Conservation (phyloP, 1,140 invertebrate genomes). For the Calliopsis andreniformis region DNA sequence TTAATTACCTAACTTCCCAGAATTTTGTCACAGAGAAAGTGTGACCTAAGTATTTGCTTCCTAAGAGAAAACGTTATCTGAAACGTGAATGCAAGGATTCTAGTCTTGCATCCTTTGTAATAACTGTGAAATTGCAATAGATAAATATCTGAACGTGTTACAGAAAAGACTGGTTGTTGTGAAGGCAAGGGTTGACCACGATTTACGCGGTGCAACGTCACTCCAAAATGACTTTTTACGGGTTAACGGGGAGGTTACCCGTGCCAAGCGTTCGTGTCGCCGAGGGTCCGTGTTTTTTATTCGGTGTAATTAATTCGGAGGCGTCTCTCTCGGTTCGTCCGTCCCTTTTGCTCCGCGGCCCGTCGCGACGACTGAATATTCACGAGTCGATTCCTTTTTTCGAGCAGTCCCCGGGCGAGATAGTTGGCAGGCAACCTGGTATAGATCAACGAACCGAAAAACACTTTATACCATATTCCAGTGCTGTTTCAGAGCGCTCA, state of each 20-base stretch:
- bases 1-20: too few relatives aligned
- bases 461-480: neutral
- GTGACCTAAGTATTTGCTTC: too few relatives aligned
- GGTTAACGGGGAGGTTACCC: constrained; percentile 21
- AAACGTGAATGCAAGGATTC: too few relatives aligned
- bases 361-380: constrained; percentile 8
- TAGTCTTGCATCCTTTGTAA: neutral
- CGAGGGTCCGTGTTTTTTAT: constrained; percentile 42
- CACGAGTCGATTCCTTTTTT: constrained; percentile 15
- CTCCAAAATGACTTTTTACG: constrained; percentile 36
- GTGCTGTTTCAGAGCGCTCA: neutral
- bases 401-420: neutral
- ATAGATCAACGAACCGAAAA: constrained; percentile 26
- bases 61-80: too few relatives aligned
- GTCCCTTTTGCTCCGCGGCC: neutral
- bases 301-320: constrained; percentile 56
- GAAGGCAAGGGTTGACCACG: constrained; percentile 32
- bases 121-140: neutral
- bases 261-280: constrained; percentile 63
- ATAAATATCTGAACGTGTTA: too few relatives aligned
- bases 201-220: constrained; percentile 38
- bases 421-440: neutral
- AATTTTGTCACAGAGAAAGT: too few relatives aligned
- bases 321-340: constrained; percentile 4
- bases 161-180: neutral